These are phyloP conservation scores for Xiphophorus couchianus DNA, from an alignment of 2,113 vertebrate genomes.

Conservation along the genomic window DNA sequence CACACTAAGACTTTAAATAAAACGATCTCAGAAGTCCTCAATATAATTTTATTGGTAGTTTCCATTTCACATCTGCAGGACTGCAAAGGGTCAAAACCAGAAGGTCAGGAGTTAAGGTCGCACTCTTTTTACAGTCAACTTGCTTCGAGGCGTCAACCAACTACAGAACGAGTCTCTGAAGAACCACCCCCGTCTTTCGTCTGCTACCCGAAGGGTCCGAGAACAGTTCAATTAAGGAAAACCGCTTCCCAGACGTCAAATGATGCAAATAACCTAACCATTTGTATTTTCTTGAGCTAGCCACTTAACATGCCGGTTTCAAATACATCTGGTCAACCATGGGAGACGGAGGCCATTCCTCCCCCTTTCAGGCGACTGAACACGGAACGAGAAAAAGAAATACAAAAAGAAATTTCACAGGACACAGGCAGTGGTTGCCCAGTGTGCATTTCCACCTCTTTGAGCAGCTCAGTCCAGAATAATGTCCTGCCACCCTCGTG, in stretches of 20 bases:
- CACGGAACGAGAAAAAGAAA: constrained; percentile 22
- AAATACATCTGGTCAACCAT: constrained; percentile 27
- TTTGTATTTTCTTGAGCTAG: constrained; percentile 63
- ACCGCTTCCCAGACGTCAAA: constrained; percentile 30
- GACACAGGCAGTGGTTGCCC: constrained; percentile 66
- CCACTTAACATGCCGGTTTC: constrained; percentile 66
- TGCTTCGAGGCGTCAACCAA: constrained; percentile 3
- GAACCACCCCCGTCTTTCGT: neutral
- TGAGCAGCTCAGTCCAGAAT: constrained; percentile 57
- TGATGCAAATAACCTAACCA: constrained; percentile 47
- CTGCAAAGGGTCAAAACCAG: constrained; percentile 59
- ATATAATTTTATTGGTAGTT: constrained; percentile 71
- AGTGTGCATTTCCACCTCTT: constrained; percentile 59
- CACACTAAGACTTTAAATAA: constrained; percentile 7
- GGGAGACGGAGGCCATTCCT: constrained; percentile 35
- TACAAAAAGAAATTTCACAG: constrained; percentile 52
- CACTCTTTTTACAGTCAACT: constrained; percentile 47
- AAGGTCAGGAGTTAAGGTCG: constrained; percentile 38
- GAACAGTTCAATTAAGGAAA: constrained; percentile 34
- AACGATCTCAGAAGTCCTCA: constrained; percentile 43
- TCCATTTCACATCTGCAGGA: constrained; percentile 64
- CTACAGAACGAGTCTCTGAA: constrained; percentile 9
- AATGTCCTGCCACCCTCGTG: constrained; percentile 44
- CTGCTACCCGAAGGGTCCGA: constrained; percentile 40
- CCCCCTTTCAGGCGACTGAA: constrained; percentile 45